Percentiles rank a stretch among this genome's conserved stretches.
Evolutionary conservation across 2,888 invertebrate genomes (phyloP).

Genomic region (Prosopocoilus inquinatus): DNA sequence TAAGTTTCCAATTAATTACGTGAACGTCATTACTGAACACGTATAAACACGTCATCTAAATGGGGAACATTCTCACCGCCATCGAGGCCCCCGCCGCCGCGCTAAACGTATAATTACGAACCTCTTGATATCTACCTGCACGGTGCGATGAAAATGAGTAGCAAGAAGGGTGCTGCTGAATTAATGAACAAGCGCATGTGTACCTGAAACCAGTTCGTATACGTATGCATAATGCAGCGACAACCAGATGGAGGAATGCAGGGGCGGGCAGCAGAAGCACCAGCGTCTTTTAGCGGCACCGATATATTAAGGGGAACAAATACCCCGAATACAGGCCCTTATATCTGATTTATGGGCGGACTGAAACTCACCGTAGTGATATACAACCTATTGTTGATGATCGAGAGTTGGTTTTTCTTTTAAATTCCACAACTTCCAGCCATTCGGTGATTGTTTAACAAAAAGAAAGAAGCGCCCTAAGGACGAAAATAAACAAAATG

Average conservation of each 20-base stretch:
- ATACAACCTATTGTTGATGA: conserved; percentile 4
- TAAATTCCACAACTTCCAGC: background rate
- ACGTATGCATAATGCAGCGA: conserved; percentile 26
- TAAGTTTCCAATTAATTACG: too few species aligned
- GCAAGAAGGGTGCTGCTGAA: conserved; percentile 15
- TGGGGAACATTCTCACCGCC: too few species aligned
- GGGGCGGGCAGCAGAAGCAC: conserved; percentile 5
- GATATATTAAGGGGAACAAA: conserved; percentile 13
- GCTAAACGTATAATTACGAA: conserved; percentile 14
- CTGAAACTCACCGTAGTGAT: conserved; percentile 4
- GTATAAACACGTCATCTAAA: too few species aligned
- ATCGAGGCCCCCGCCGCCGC: background rate
- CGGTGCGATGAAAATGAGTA: conserved; percentile 16
- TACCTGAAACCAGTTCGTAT: conserved; percentile 11
- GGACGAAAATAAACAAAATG: too few species aligned
- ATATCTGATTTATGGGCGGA: conserved; percentile 14
- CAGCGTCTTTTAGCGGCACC: conserved; percentile 2
- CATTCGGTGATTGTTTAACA: background rate
- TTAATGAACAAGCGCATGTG: conserved; percentile 23
- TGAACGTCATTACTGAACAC: too few species aligned
- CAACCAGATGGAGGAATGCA: conserved; percentile 24
- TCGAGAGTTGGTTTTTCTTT: conserved; percentile 7
- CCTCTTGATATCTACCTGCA: conserved; percentile 6
- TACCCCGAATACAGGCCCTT: conserved; percentile 9
- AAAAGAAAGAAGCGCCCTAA: too few species aligned